phyloP scores from a whole-genome alignment of 2,797 vertebrate species.

The Spea hammondii region DNA sequence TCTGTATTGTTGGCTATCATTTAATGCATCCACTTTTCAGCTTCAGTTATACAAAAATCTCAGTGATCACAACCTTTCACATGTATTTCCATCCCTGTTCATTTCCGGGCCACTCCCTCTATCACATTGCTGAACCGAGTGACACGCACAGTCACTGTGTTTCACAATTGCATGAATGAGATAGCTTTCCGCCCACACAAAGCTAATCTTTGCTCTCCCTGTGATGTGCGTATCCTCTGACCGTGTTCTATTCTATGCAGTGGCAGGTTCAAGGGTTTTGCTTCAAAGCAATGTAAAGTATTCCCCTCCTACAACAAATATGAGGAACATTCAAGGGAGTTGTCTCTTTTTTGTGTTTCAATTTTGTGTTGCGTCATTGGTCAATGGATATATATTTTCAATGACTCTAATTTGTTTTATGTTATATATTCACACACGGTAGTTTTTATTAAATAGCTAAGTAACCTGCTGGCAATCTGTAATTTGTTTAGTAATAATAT shows the following conservation, averaged over 20 bases:
- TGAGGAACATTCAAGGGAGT: conserved; percentile 13
- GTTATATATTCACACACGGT: no score
- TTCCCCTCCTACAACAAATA: conserved; percentile 7
- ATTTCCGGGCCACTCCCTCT: conserved; percentile 50
- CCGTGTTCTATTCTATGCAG: conserved; percentile 23
- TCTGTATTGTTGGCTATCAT: background rate
- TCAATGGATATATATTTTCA: background rate
- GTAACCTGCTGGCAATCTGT: no score
- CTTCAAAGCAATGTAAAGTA: conserved; percentile 13
- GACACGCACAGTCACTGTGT: conserved; percentile 48
- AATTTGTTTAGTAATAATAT: no score
- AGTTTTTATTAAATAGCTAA: no score
- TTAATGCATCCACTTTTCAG: background rate
- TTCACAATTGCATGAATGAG: conserved; percentile 52
- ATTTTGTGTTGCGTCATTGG: background rate
- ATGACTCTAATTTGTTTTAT: background rate
- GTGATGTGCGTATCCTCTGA: conserved; percentile 36
- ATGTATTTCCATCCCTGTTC: conserved; percentile 35
- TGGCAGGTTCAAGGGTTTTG: conserved; percentile 3
- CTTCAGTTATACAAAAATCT: background rate
- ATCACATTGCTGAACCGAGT: conserved; percentile 46
- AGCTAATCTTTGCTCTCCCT: conserved; percentile 46
- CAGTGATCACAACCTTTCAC: conserved; percentile 27
- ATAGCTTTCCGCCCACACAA: conserved; percentile 47
- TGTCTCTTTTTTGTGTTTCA: background rate